phyloP scores from a whole-genome alignment of 2,888 invertebrate genomes.

The Ormyrus nitidulus region DNA sequence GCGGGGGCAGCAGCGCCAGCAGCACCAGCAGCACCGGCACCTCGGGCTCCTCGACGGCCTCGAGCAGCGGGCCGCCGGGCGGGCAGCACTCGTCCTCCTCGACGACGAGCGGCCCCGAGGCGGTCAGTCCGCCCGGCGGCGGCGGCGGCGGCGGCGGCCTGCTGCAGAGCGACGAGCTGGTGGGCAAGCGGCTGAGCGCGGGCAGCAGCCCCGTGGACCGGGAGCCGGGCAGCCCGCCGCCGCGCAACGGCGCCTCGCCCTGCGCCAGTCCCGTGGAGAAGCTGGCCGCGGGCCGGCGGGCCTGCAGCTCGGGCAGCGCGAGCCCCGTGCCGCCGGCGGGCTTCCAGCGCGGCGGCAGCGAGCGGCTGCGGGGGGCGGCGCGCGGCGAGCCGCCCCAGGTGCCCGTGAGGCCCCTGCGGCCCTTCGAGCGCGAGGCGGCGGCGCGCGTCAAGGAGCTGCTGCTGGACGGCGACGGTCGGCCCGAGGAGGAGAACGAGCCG shows the following conservation, averaged over 20 bases:
- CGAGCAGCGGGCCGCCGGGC: slow-evolving; percentile 58
- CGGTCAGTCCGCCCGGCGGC: slow-evolving; percentile 40
- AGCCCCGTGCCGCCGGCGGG: slow-evolving; percentile 24
- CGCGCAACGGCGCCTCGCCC: slow-evolving; percentile 65
- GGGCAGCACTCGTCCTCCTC: slow-evolving; percentile 50
- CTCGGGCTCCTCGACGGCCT: slow-evolving; percentile 60
- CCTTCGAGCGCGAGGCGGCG: slow-evolving; percentile 59
- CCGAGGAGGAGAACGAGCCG: slow-evolving; percentile 75
- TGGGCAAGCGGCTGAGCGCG: slow-evolving; percentile 68
- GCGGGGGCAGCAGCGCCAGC: slow-evolving; percentile 62
- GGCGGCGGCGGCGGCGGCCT: no score
- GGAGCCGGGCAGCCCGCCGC: slow-evolving; percentile 66
- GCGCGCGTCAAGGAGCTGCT: slow-evolving; percentile 66
- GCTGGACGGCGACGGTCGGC: slow-evolving; percentile 70
- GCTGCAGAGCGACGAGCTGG: slow-evolving; percentile 62
- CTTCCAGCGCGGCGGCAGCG: slow-evolving; percentile 69
- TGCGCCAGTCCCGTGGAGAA: slow-evolving; percentile 76
- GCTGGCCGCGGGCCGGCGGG: slow-evolving; percentile 72
- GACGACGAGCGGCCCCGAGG: slow-evolving; percentile 67
- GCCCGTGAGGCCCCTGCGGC: slow-evolving; percentile 62
- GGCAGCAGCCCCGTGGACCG: slow-evolving; percentile 73
- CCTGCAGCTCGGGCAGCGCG: slow-evolving; percentile 66
- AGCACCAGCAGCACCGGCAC: slow-evolving; percentile 62
- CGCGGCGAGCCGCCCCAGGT: slow-evolving; percentile 64
- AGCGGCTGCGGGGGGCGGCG: slow-evolving; percentile 70